These are phyloP conservation scores for Megaleporinus macrocephalus DNA, from an alignment of 2,113 vertebrate species.

Conservation along the genomic window DNA sequence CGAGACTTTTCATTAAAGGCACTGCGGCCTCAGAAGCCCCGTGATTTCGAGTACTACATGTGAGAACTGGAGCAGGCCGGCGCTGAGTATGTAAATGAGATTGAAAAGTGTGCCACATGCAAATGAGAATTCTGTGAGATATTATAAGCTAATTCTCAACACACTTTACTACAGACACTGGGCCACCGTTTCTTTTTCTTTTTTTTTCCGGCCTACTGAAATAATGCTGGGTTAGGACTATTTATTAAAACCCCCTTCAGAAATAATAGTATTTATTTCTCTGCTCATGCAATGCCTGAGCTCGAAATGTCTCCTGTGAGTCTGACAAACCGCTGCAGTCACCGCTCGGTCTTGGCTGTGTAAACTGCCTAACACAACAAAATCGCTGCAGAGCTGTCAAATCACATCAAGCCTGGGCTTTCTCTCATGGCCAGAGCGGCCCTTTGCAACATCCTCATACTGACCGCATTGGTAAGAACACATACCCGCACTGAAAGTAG, in stretches of 20 bases:
- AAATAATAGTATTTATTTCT: not conserved
- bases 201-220: slow-evolving; percentile 8
- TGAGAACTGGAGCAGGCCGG: not conserved
- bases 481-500: slow-evolving; percentile 9
- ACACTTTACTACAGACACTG: not conserved
- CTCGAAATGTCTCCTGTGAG: not conserved
- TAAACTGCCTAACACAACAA: slow-evolving; percentile 22
- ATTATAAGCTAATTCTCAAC: not conserved
- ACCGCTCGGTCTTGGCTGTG: slow-evolving; percentile 24
- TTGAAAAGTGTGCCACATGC: slow-evolving; percentile 12
- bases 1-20: not conserved
- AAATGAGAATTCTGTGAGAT: not conserved
- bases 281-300: not conserved
- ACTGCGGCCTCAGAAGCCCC: not conserved
- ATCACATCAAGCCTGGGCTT: slow-evolving; percentile 36
- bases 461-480: not conserved
- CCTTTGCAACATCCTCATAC: not conserved
- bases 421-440: slow-evolving; percentile 23
- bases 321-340: slow-evolving; percentile 35
- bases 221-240: not conserved
- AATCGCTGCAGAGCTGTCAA: slow-evolving; percentile 49
- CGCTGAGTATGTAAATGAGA: slow-evolving; percentile 11
- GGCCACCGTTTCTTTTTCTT: too few relatives aligned
- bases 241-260: not conserved
- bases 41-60: not conserved